A percentile compares a stretch with the other conserved stretches of the same genome.
Evolutionary conservation across 2,888 invertebrate genomes (phyloP).

Genomic region (Cataglyphis altisquamis): DNA sequence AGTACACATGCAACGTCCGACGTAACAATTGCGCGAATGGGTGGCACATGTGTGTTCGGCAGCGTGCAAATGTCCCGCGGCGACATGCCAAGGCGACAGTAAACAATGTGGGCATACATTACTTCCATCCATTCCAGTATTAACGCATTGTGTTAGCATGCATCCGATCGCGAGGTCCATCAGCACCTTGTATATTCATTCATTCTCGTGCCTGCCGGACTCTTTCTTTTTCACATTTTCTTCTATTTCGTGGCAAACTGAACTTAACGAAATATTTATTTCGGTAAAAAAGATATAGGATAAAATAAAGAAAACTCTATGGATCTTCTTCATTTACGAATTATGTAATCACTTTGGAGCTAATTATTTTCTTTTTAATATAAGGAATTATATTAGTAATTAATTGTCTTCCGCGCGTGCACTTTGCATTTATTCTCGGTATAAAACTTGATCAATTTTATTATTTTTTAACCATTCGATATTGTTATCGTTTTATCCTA

Average conservation of each 20-base stretch:
- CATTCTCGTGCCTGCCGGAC: slow-evolving; percentile 24
- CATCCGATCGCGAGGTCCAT: slow-evolving; percentile 52
- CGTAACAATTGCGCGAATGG: slow-evolving; percentile 37
- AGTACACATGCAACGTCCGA: slow-evolving; percentile 5
- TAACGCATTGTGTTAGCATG: slow-evolving; percentile 71
- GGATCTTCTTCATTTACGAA: background rate
- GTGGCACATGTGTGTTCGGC: slow-evolving; percentile 65
- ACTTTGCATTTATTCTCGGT: background rate
- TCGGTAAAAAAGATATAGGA: background rate
- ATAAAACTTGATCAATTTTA: background rate
- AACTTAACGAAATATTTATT: too few relatives aligned
- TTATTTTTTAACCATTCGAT: background rate
- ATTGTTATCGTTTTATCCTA: background rate
- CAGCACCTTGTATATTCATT: slow-evolving; percentile 50
- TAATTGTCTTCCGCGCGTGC: background rate
- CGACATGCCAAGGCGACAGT: slow-evolving; percentile 78
- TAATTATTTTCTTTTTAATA: background rate
- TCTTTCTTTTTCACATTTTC: background rate
- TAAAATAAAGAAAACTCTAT: background rate
- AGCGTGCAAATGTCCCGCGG: slow-evolving; percentile 71
- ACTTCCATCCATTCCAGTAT: slow-evolving; percentile 77
- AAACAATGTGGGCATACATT: slow-evolving; percentile 82
- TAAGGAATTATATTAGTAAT: background rate
- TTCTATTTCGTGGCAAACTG: too few relatives aligned
- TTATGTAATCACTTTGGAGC: background rate